Base-by-base conservation (phyloP, 2,797 vertebrate genomes). In the Scolopax bukidnonensis region DNA sequence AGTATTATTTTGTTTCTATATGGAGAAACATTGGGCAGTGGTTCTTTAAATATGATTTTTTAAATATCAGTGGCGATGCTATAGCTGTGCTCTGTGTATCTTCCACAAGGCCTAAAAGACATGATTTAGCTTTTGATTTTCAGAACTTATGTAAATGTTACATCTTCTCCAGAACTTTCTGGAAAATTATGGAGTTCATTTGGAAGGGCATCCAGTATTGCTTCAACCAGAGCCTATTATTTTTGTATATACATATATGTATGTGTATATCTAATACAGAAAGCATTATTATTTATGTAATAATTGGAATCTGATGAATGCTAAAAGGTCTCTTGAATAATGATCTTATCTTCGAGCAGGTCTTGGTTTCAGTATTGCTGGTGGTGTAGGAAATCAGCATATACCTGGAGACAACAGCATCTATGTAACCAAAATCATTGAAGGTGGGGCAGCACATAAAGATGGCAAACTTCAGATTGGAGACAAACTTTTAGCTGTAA, bases 391-490 rank as follows among this genome's bases (percentile, higher is more conserved):
- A 85, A 99, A 99, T 98, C 99, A 99, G 96, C 99, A 99, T 98
- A 99, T 99, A 98, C 99, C 99, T 12, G 99, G 99, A 8, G 99
- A 99, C 98, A 99, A 99, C 98, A 99, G 99, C 97, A 99, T 99
- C 98, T 99, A 99, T 48, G 99, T 99, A 96, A 99, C 99, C 96
- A 99, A 99, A 98, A 99, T 99, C 93, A 99, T 99, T 10, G 99
- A 99, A 96, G 99, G 99, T 5, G 99, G 99, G 41, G 99, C 99
- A 9, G 99, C 99, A 9, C 99, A 99, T 94, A 99, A 99, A 97
- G 99, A 99, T 73, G 99, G 99, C 33, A 98, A 98, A 94, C 99
- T 99, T 95, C 99, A 99, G 97, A 99, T 99, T 56, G 99, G 99
- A 97, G 99, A 99, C 98, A 99, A 99, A 96, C 99, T 99, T 94